phyloP scores from a whole-genome alignment of 2,113 vertebrate species.

The Chrysochloris asiatica region DNA sequence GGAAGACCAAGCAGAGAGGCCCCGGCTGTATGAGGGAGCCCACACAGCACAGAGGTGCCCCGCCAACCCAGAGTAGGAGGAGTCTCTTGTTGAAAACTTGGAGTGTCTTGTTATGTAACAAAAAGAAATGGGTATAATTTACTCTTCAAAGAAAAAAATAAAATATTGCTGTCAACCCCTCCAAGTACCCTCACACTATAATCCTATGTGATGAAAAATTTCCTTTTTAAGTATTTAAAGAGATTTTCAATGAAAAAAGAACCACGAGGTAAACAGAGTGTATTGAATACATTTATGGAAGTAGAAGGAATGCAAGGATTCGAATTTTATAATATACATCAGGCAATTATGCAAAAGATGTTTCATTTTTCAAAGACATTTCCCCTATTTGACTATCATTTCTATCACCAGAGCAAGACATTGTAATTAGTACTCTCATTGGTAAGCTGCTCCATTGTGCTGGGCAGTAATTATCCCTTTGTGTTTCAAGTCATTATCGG shows the following conservation, averaged over 20 bases:
- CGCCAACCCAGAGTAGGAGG: not conserved
- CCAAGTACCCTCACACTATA: not conserved
- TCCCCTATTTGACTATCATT: not conserved
- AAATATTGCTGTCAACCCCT: not conserved
- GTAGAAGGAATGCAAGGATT: constrained; percentile 42
- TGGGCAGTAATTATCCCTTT: not conserved
- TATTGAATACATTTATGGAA: constrained; percentile 57
- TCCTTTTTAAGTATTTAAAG: constrained; percentile 24
- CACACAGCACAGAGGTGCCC: not conserved
- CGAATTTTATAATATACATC: constrained; percentile 9
- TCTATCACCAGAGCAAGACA: not conserved
- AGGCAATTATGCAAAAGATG: not conserved
- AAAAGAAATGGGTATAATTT: not conserved
- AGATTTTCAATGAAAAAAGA: constrained; percentile 2
- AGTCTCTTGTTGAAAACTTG: not conserved
- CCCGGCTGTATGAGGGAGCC: not conserved
- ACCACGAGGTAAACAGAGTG: constrained; percentile 21
- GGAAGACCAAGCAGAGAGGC: no score
- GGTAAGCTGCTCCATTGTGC: not conserved
- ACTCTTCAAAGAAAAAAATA: not conserved
- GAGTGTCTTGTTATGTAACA: not conserved
- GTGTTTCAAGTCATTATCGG: not conserved
- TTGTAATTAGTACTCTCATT: not conserved
- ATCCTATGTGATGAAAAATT: not conserved
- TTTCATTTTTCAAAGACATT: constrained; percentile 34